Evolutionary conservation across 2,113 vertebrate species (phyloP).

Genomic region (Stegostoma tigrinum): DNA sequence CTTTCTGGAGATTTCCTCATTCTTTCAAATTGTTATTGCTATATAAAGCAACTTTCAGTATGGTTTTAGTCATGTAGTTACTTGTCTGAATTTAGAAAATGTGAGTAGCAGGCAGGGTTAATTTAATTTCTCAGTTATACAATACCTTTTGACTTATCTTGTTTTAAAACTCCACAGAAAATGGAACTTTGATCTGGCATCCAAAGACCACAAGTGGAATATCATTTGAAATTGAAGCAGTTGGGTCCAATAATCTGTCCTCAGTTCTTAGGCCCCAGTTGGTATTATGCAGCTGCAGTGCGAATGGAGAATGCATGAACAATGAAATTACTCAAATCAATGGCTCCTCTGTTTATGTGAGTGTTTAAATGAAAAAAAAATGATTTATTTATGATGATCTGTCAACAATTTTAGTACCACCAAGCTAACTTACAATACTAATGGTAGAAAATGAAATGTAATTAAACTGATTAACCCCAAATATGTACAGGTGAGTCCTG

Average conservation of each 20-base stretch:
- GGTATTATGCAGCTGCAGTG: constrained; percentile 43
- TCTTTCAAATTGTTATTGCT: not conserved
- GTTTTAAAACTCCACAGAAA: constrained; percentile 12
- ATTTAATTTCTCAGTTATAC: not conserved
- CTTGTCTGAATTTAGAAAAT: not conserved
- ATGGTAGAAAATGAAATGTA: not conserved
- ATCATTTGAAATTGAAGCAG: constrained; percentile 45
- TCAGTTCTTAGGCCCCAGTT: constrained; percentile 40
- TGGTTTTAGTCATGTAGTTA: not conserved
- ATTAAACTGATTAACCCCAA: not conserved
- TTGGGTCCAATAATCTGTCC: not conserved
- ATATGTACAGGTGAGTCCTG: not conserved
- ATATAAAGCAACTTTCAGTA: not conserved
- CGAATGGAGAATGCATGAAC: constrained; percentile 41
- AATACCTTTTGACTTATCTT: not conserved
- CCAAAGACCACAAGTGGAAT: constrained; percentile 41
- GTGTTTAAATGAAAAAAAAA: constrained; percentile 33
- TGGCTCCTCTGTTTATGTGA: constrained; percentile 48
- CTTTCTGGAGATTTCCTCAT: not conserved
- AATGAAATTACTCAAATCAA: constrained; percentile 36
- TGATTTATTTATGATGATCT: not conserved
- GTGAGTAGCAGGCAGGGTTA: not conserved
- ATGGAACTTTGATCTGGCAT: constrained; percentile 43
- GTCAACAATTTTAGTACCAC: not conserved
- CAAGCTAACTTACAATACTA: not conserved